Evolutionary conservation across 2,797 vertebrate species (phyloP).

Genomic region (Hemibagrus guttatus): DNA sequence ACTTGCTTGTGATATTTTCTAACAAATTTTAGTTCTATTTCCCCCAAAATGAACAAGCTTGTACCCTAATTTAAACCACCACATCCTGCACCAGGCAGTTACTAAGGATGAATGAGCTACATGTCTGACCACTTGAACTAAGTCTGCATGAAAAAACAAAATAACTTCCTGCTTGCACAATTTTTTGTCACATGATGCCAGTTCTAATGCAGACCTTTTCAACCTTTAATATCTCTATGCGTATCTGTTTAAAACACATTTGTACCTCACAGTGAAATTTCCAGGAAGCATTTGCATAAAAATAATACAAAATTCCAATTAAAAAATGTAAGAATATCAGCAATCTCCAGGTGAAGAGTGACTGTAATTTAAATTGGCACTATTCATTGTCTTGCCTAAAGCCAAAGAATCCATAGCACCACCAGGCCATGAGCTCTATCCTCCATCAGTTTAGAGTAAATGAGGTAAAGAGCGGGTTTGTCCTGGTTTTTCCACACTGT

Average conservation of each 20-base stretch:
- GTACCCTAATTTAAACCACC: background rate
- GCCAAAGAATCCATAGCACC: background rate
- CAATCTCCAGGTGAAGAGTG: background rate
- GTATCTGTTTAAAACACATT: constrained; percentile 1
- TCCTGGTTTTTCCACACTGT: background rate
- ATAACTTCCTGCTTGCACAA: background rate
- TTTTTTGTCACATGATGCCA: background rate
- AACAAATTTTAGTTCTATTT: no score
- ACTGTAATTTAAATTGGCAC: background rate
- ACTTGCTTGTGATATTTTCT: no score
- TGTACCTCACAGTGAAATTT: background rate
- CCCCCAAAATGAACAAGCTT: no score
- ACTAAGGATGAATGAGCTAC: background rate
- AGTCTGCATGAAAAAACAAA: background rate
- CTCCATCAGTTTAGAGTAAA: background rate
- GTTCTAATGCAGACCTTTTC: background rate
- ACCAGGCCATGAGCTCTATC: background rate
- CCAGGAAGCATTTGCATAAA: background rate
- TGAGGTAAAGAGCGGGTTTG: background rate
- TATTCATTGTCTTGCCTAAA: background rate
- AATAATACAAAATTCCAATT: background rate
- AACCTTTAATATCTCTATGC: background rate
- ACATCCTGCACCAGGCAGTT: background rate
- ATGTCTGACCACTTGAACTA: background rate
- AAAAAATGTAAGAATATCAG: background rate